Base-by-base conservation (phyloP, 2,888 invertebrate species). In the Drepanosiphum platanoidis region DNA sequence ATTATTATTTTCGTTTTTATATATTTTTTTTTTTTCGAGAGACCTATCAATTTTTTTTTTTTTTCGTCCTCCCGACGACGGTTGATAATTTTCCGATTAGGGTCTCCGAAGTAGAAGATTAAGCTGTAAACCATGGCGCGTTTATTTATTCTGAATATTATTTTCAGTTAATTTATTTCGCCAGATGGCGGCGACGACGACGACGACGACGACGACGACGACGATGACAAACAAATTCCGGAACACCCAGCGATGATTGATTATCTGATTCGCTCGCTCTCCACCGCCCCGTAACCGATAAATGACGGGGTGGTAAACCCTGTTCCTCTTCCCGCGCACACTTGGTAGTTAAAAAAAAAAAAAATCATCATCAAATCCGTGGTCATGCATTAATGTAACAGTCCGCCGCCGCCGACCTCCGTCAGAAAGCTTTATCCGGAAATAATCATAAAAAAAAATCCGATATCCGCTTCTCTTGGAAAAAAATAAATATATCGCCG, bases 121-220 rank as follows among this genome's bases (percentile, higher is more conserved):
- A 68, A 84, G 83, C 83, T 52, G 22, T 58, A 74, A 46, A 52
- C 64, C 18, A 22, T n/a, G 34, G 64, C 30, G 9, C 58, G 75
- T 39, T 84, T 77, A 68, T 77, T 68, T 77, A 84, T 77, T 75
- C 83, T 36, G 83, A 75, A 77, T 84, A 84, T 77, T 68, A 84
- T 84, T 75, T 84, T 77, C 84, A 77, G 84, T 84, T 84, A 84
- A 84, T 84, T 84, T 84, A 84, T 84, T 77, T 75, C 58, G 36
- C 84, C 84, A 84, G 84, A 84, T 84, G 77, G 75, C 75, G 46
- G 64, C 83, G 74, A 83, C 66, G 84, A 84, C 84, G 77, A 84
- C n/a, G 84, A 84, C 77, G 77, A 66, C 75, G n/a, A n/a, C n/a
- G n/a, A n/a, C n/a, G n/a, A n/a, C n/a, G n/a, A n/a, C n/a, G 46